Evolutionary conservation across 2,113 vertebrate species (phyloP).

Genomic region (Cricetomys ansorgei): DNA sequence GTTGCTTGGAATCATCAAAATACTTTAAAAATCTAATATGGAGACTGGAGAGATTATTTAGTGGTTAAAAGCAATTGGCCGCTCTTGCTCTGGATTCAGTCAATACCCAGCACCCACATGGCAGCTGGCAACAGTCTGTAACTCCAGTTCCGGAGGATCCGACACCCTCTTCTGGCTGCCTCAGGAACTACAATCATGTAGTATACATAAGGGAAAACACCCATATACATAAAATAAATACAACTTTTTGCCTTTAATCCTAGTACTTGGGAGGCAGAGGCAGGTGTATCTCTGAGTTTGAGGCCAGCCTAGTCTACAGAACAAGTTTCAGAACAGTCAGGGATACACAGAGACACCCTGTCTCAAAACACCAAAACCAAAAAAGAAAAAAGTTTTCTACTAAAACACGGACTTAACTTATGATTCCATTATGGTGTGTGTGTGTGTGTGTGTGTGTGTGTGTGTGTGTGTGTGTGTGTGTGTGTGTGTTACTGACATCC

Average conservation of each 20-base stretch:
- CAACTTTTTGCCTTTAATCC: no score
- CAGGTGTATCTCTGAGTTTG: no score
- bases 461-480: not conserved
- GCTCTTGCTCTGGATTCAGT: not conserved
- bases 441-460: not conserved
- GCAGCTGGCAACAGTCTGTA: not conserved
- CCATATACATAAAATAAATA: not conserved
- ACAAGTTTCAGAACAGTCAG: no score
- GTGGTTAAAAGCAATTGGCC: not conserved
- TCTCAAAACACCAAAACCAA: no score
- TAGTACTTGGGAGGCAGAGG: no score
- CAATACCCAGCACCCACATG: not conserved
- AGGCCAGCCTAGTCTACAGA: no score
- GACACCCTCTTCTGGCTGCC: not conserved
- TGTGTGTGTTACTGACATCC: not conserved
- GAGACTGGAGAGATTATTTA: no score
- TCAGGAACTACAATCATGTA: not conserved
- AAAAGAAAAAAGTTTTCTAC: not conserved
- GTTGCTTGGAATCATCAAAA: constrained; percentile 2
- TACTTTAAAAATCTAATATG: constrained; percentile 22
- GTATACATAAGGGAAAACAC: not conserved
- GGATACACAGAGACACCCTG: no score
- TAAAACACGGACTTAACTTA: constrained; percentile 14
- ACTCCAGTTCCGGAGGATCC: not conserved
- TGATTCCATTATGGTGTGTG: not conserved